Conservation (phyloP, 1,140 invertebrate species). For the Stegodyphus mimosarum region DNA sequence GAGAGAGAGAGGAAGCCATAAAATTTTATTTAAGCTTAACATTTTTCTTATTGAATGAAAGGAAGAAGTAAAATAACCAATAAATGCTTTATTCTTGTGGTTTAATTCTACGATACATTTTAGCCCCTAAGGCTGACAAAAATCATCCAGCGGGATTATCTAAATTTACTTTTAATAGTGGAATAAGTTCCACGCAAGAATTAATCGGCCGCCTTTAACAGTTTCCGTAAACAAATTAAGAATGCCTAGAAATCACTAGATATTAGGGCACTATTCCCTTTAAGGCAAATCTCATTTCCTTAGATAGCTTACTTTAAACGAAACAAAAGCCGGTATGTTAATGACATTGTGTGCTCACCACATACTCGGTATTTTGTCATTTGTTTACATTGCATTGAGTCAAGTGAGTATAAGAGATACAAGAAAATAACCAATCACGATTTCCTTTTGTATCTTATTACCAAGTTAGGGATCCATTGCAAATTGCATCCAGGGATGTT, state of each 20-base stretch:
- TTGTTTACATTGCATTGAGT: conserved; percentile 24
- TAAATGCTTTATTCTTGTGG: too few relatives aligned
- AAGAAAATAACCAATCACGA: conserved; percentile 47
- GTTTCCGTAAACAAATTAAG: conserved; percentile 40
- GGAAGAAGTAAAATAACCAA: too few relatives aligned
- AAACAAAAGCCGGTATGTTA: conserved; percentile 54
- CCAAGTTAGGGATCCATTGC: too few relatives aligned
- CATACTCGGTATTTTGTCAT: too few relatives aligned
- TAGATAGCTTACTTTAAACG: conserved; percentile 21
- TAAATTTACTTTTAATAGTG: conserved; percentile 2
- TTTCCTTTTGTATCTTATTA: conserved; percentile 45
- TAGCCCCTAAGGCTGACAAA: background rate
- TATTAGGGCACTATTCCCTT: conserved; percentile 29
- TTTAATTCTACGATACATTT: too few relatives aligned
- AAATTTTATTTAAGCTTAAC: too few relatives aligned
- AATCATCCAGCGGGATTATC: background rate
- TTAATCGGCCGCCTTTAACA: background rate
- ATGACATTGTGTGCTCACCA: conserved; percentile 20
- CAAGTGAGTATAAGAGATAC: conserved; percentile 9
- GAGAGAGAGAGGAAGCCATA: too few relatives aligned
- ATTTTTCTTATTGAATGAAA: too few relatives aligned
- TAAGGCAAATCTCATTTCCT: conserved; percentile 41
- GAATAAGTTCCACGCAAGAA: too few relatives aligned
- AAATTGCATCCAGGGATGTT: too few relatives aligned
- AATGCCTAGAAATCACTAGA: conserved; percentile 43